Evolutionary conservation across 2,888 invertebrate species (phyloP), one percentile per base, ranked within the genome.

Genomic region (Pycnomerus fuliginosus): DNA sequence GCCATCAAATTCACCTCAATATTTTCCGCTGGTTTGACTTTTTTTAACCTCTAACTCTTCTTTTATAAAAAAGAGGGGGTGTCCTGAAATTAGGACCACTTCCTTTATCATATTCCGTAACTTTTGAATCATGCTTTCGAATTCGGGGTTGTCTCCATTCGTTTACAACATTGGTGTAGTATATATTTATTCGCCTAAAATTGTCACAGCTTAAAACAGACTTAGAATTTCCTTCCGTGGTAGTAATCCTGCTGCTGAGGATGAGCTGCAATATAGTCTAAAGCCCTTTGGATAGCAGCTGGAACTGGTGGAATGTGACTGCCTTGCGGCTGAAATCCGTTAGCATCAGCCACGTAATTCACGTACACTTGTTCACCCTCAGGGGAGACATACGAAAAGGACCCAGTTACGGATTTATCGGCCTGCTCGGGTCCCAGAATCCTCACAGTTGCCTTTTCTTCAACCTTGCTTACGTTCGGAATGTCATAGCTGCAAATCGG

Each of bases 391-490:
- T 50, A 62, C 1, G 46, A 35, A 43, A 47, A 60, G 1, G 47
- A 37, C 8, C 61, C 61, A 45, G 60, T 55, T 0, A 56, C 60
- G 17, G 50, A 37, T 8, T 50, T 44, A n/a, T 36, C 50, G 5
- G 48, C 48, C 8, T 45, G 23, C 11, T 48, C 75, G 43, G 74
- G 71, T 0, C 77, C 74, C 7, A 74, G 59, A 50, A 76, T 71
- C 8, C 39, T 31, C 7, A 44, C 42, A 3, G 42, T 27, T 8
- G 49, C 61, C 4, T 50, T 42, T 46, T 59, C 58, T 37, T 58
- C 48, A 2, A 33, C 47, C 5, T 25, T 22, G 20, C 81, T 82
- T 1, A 82, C 82, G 60, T 82, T 81, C 65, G 76, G 76, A 28
- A 78, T 80, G 60, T 81, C 77, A 53, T 69, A 74, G 45, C 81